A percentile compares a stretch with the other conserved stretches of the same genome.
These are phyloP conservation scores for Rhamnusium bicolor DNA, from an alignment of 2,888 invertebrate species.

Conservation along the genomic window DNA sequence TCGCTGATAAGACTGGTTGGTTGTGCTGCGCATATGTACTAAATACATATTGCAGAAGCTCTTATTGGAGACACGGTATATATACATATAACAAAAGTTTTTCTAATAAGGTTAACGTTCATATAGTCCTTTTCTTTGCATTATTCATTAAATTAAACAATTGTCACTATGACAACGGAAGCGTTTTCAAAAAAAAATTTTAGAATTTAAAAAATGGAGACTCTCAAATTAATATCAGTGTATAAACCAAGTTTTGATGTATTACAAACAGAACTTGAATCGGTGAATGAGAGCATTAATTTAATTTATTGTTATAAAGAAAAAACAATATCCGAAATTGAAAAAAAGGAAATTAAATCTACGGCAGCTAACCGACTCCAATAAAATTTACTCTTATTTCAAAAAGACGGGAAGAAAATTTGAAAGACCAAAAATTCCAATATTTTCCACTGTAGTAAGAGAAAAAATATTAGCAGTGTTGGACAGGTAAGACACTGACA, in stretches of 20 bases:
- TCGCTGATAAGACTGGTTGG: too few species aligned
- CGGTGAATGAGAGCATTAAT: slow-evolving; percentile 23
- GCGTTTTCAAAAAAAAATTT: too few species aligned
- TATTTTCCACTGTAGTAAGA: slow-evolving; percentile 31
- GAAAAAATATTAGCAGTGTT: slow-evolving; percentile 40
- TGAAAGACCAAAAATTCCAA: neutral
- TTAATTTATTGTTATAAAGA: slow-evolving; percentile 36
- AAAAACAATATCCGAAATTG: slow-evolving; percentile 38
- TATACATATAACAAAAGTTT: too few species aligned
- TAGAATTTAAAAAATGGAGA: neutral
- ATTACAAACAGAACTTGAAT: slow-evolving; percentile 20
- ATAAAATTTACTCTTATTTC: neutral
- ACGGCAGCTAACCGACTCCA: slow-evolving; percentile 22
- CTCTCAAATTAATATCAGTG: slow-evolving; percentile 10
- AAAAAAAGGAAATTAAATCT: slow-evolving; percentile 41
- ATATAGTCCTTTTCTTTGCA: too few species aligned
- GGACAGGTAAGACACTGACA: slow-evolving; percentile 42
- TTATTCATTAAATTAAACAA: too few species aligned
- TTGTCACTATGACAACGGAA: too few species aligned
- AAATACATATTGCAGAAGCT: too few species aligned
- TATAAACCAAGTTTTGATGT: neutral
- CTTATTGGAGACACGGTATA: too few species aligned
- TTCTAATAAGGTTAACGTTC: too few species aligned
- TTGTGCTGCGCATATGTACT: too few species aligned
- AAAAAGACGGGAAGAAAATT: neutral